phyloP scores from a whole-genome alignment of 1,140 invertebrate genomes.

The Drosophila subpulchrella region DNA sequence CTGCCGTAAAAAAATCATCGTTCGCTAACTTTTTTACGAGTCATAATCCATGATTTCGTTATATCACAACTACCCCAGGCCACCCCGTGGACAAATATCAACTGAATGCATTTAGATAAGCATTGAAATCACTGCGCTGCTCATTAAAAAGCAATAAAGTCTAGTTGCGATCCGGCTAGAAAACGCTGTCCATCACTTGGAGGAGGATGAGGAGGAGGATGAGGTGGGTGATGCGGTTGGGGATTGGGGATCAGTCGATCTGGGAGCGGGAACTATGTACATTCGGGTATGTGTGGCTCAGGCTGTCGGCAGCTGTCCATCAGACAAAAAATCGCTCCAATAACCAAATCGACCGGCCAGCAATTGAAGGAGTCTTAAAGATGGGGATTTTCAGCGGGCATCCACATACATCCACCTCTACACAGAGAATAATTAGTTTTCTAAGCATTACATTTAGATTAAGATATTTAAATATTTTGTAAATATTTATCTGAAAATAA shows the following conservation, averaged over 20 bases:
- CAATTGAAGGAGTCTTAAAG: slow-evolving; percentile 27
- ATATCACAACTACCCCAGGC: slow-evolving; percentile 22
- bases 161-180: slow-evolving; percentile 31
- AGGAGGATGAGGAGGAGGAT: background rate
- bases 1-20: slow-evolving; percentile 5
- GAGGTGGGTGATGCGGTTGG: background rate
- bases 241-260: slow-evolving; percentile 9
- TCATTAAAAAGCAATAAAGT: slow-evolving; percentile 78
- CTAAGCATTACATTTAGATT: background rate
- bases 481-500: too few relatives aligned
- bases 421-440: background rate
- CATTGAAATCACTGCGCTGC: slow-evolving; percentile 38
- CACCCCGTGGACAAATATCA: slow-evolving; percentile 29
- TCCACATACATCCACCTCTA: slow-evolving; percentile 3
- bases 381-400: slow-evolving; percentile 21
- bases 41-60: slow-evolving; percentile 18
- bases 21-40: slow-evolving; percentile 13
- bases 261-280: slow-evolving; percentile 33
- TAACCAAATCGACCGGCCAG: slow-evolving; percentile 68
- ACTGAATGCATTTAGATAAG: slow-evolving; percentile 25
- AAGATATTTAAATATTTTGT: background rate
- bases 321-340: slow-evolving; percentile 70
- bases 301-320: slow-evolving; percentile 69
- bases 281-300: slow-evolving; percentile 44
- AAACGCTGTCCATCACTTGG: slow-evolving; percentile 65